Percentiles rank a stretch among this genome's conserved stretches.
These are phyloP conservation scores for Keiferia lycopersicella DNA, from an alignment of 2,888 invertebrate genomes.

Conservation along the genomic window DNA sequence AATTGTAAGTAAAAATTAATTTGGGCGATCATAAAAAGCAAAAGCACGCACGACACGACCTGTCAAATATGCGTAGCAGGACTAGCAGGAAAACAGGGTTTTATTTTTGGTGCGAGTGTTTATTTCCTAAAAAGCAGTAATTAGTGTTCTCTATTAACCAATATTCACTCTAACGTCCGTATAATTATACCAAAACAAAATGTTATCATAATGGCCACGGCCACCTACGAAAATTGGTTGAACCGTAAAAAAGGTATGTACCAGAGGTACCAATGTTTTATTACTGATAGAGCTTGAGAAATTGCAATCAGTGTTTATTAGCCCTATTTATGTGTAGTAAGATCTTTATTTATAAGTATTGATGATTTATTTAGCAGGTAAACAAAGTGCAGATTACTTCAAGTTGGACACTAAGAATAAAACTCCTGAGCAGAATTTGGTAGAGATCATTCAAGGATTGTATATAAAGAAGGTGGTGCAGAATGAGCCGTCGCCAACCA, in stretches of 20 bases:
- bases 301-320: conserved; percentile 12
- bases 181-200: conserved; percentile 29
- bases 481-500: conserved; percentile 69
- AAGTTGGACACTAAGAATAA: conserved; percentile 82
- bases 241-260: conserved; percentile 76
- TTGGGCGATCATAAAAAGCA: conserved; percentile 18
- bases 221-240: conserved; percentile 73
- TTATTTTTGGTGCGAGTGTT: conserved; percentile 45
- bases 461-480: conserved; percentile 71
- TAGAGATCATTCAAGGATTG: conserved; percentile 83
- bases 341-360: conserved; percentile 13
- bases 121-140: conserved; percentile 37
- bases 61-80: conserved; percentile 42
- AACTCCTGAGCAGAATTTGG: conserved; percentile 83
- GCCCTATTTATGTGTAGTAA: conserved; percentile 21
- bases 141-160: conserved; percentile 30
- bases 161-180: conserved; percentile 36
- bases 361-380: conserved; percentile 62
- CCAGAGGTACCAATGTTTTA: conserved; percentile 33
- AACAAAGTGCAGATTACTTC: conserved; percentile 83
- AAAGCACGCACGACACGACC: conserved; percentile 34
- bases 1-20: background rate
- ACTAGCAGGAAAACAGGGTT: conserved; percentile 59
- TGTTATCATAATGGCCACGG: conserved; percentile 75
- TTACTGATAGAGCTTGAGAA: conserved; percentile 24